Evolutionary conservation across 2,888 invertebrate genomes (phyloP), one percentile per base, ranked within the genome.

Genomic region (Limenitis arthemis): DNA sequence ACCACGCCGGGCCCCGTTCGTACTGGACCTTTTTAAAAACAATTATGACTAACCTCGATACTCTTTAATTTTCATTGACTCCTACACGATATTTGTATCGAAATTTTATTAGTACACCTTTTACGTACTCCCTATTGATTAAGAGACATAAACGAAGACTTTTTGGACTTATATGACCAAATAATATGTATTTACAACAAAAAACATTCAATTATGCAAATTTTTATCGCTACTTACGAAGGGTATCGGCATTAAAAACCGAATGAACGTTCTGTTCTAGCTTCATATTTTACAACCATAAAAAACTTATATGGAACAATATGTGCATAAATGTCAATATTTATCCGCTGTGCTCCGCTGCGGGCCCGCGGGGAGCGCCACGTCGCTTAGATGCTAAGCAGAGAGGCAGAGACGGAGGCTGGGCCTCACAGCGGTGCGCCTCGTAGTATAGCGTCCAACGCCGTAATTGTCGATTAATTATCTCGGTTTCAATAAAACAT

Each of bases 271-370:
- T 69, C 69, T 67, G 68, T 67, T 73, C 74, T 74, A 79, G 75
- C 75, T 79, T 84, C 79, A 84, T 84, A 86, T 84, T 84, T 85
- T 79, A 86, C 81, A 77, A 72, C 70, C 65, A 78, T 84, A 85
- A 86, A 82, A 82, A 82, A 73, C 83, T 67, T 81, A 85, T 84
- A 84, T 84, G 84, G 86, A 85, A 82, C 82, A 85, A 83, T 82
- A 83, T 83, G 83, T 84, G 83, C 83, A 82, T 84, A 84, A 85
- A 83, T 79, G 84, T 80, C 81, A 79, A 83, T 84, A 79, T 83
- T 83, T 77, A 74, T 73, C 70, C 70, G 66, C 61, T 62, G 60
- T 32, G 56, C 30, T 41, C 38, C 49, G 51, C 20, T 20, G 20
- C 20, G 20, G 20, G 4, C 33, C 55, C 47, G 49, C 47, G 53